Percentiles rank a stretch among this genome's conserved stretches.
These are phyloP conservation scores for Hydrolagus colliei DNA, from an alignment of 2,797 vertebrate genomes.

Conservation along the genomic window DNA sequence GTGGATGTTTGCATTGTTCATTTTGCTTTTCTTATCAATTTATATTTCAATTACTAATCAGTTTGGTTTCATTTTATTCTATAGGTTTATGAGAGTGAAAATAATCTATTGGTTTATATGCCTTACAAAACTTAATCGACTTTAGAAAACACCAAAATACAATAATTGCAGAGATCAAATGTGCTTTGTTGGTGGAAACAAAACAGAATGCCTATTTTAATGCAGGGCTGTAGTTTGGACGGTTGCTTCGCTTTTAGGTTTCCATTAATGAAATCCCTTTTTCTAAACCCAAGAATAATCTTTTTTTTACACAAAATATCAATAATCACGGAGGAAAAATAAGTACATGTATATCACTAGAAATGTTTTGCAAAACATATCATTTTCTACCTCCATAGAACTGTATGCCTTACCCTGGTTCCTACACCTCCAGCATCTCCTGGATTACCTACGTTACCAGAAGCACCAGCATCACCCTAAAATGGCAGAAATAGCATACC, in stretches of 20 bases:
- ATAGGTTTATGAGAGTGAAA: no score
- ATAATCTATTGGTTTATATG: no score
- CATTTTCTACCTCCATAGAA: not conserved
- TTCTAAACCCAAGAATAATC: not conserved
- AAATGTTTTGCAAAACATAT: not conserved
- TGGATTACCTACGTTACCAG: conserved; percentile 45
- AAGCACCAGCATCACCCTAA: conserved; percentile 49
- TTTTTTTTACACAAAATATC: not conserved
- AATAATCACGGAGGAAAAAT: no score
- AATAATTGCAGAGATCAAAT: not conserved
- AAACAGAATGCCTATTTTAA: not conserved
- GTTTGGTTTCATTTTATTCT: no score
- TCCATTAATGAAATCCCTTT: not conserved
- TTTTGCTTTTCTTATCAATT: no score
- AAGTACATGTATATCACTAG: not conserved
- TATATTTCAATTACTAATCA: no score
- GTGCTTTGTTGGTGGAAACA: not conserved
- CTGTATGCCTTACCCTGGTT: conserved; percentile 45
- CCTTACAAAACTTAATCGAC: no score
- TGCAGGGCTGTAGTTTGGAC: not conserved
- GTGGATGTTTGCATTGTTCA: no score
- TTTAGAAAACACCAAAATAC: not conserved
- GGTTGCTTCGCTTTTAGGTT: not conserved
- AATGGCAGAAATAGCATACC: conserved; percentile 36
- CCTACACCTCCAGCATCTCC: conserved; percentile 52